Evolutionary conservation across 2,888 invertebrate species (phyloP).

Genomic region (Tetranychus truncatus): DNA sequence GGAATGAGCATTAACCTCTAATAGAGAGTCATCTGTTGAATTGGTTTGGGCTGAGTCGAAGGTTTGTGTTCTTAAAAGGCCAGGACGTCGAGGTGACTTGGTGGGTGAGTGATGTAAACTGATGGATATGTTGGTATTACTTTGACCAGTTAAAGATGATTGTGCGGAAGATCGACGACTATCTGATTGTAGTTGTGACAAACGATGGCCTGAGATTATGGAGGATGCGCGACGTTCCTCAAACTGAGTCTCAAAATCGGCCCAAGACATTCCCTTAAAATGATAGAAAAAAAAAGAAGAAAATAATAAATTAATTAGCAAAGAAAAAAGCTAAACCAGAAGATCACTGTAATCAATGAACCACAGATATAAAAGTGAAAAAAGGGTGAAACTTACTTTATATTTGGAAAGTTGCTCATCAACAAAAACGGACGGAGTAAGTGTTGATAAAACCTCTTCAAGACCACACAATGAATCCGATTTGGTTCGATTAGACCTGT

Average conservation of each 20-base stretch:
- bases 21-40: constrained; percentile 14
- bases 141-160: constrained; percentile 9
- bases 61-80: constrained; percentile 18
- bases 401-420: constrained; percentile 39
- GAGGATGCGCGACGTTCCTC: constrained; percentile 22
- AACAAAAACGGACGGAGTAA: constrained; percentile 39
- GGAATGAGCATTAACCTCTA: constrained; percentile 14
- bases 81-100: neutral
- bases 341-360: too few species aligned
- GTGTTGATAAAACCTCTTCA: constrained; percentile 37
- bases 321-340: too few species aligned
- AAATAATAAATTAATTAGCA: neutral
- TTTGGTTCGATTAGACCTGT: constrained; percentile 38
- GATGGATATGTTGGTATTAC: neutral
- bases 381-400: constrained; percentile 31
- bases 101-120: neutral
- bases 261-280: constrained; percentile 33
- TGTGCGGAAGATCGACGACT: constrained; percentile 19
- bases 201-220: constrained; percentile 12
- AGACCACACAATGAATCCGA: constrained; percentile 37
- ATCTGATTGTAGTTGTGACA: constrained; percentile 15
- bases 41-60: constrained; percentile 17
- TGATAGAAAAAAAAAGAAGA: neutral
- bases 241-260: constrained; percentile 31
- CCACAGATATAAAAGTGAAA: neutral